Conservation (phyloP, 2,113 vertebrate species). For the Rhadina sibilatrix region DNA sequence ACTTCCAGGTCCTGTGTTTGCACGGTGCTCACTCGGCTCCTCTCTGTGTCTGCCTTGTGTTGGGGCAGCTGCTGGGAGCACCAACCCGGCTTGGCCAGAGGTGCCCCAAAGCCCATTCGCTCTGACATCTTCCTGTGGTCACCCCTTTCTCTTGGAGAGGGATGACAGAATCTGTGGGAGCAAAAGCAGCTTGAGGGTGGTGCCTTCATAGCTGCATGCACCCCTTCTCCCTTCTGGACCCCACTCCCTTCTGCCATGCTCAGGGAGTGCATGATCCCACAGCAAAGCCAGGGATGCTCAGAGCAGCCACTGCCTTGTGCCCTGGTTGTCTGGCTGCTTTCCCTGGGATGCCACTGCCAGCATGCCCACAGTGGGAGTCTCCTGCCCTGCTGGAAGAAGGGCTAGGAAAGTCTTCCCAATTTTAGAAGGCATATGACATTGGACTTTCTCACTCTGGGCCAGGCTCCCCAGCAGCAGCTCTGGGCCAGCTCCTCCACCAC, state of each 20-base stretch:
- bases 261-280: rapidly evolving
- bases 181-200: neutral
- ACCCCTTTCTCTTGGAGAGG: neutral
- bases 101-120: rapidly evolving
- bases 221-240: neutral
- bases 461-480: neutral
- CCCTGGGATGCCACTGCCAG: neutral
- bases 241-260: neutral
- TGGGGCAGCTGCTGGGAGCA: rapidly evolving
- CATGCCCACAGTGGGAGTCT: rapidly evolving
- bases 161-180: neutral
- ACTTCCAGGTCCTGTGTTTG: neutral
- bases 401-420: neutral
- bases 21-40: rapidly evolving
- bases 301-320: neutral
- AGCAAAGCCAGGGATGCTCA: neutral
- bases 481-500: neutral
- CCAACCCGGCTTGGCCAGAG: rapidly evolving
- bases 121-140: neutral
- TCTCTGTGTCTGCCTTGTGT: neutral
- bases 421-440: neutral
- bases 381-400: neutral
- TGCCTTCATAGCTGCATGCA: rapidly evolving
- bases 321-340: rapidly evolving
- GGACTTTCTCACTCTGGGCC: neutral